Conservation (phyloP, 2,113 vertebrate species). For the Opisthocomus hoazin region DNA sequence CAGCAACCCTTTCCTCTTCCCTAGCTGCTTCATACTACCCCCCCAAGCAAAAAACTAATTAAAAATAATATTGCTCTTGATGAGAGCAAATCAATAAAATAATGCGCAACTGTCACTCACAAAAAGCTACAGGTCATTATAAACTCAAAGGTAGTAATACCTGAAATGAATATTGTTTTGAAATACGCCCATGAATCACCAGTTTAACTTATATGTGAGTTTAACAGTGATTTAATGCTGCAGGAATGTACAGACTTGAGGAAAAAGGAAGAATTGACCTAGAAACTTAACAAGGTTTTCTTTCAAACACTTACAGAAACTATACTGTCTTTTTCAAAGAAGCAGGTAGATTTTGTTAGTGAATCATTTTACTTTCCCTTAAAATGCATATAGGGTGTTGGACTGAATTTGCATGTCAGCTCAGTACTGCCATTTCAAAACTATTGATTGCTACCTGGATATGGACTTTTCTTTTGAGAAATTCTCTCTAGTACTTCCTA, state of each 20-base stretch:
- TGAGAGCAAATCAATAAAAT: slow-evolving; percentile 15
- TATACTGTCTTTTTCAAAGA: neutral
- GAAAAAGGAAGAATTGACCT: neutral
- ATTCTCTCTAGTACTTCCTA: neutral
- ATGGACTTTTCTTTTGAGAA: neutral
- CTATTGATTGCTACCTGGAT: neutral
- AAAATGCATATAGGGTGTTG: neutral
- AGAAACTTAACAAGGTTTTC: neutral
- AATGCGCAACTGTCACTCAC: slow-evolving; percentile 33
- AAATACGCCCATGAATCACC: slow-evolving; percentile 21
- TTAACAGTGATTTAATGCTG: neutral
- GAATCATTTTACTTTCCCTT: neutral
- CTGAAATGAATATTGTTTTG: slow-evolving; percentile 4
- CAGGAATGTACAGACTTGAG: neutral
- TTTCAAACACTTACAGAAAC: neutral
- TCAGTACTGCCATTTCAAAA: neutral
- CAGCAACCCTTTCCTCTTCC: neutral
- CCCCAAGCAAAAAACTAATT: slow-evolving; percentile 15
- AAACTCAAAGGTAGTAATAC: slow-evolving; percentile 37
- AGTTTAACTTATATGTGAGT: slow-evolving; percentile 34
- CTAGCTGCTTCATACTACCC: neutral
- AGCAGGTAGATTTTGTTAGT: neutral
- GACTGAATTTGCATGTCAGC: neutral
- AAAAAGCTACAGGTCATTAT: slow-evolving; percentile 50
- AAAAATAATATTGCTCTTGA: neutral